phyloP scores from a whole-genome alignment of 1,140 invertebrate species.

The Anadara kagoshimensis region DNA sequence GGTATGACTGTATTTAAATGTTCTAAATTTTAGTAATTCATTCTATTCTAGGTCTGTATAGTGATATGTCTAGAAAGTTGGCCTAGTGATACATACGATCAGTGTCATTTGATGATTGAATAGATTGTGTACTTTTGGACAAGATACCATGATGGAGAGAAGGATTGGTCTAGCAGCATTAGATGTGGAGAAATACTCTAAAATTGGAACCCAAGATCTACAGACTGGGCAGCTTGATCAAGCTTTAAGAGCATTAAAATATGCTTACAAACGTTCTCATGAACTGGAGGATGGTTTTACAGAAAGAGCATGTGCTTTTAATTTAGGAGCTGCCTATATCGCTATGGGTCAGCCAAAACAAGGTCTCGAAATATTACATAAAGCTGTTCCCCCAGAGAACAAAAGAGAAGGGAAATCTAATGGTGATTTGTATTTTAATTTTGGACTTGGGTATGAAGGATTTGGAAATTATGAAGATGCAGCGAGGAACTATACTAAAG shows the following conservation, averaged over 20 bases:
- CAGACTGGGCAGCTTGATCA: conserved; percentile 27
- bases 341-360: conserved; percentile 38
- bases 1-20: too few species aligned
- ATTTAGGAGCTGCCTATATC: conserved; percentile 58
- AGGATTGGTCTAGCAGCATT: conserved; percentile 24
- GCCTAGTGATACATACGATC: too few species aligned
- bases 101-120: too few species aligned
- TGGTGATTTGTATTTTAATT: conserved; percentile 59
- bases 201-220: conserved; percentile 36
- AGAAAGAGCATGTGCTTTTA: conserved; percentile 57
- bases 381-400: conserved; percentile 42
- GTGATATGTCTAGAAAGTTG: too few species aligned
- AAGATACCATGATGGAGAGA: conserved; percentile 31
- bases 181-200: conserved; percentile 41
- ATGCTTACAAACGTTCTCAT: conserved; percentile 47
- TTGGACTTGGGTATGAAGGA: conserved; percentile 56
- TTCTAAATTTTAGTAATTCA: too few species aligned
- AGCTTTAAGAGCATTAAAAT: conserved; percentile 38
- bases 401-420: conserved; percentile 42
- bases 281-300: conserved; percentile 49
- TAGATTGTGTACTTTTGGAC: too few species aligned
- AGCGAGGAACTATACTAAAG: conserved; percentile 42
- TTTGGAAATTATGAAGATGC: conserved; percentile 37
- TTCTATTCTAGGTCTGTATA: too few species aligned
- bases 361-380: conserved; percentile 45